These are phyloP conservation scores for Xestobium rufovillosum DNA, from an alignment of 2,888 invertebrate species.

Conservation along the genomic window DNA sequence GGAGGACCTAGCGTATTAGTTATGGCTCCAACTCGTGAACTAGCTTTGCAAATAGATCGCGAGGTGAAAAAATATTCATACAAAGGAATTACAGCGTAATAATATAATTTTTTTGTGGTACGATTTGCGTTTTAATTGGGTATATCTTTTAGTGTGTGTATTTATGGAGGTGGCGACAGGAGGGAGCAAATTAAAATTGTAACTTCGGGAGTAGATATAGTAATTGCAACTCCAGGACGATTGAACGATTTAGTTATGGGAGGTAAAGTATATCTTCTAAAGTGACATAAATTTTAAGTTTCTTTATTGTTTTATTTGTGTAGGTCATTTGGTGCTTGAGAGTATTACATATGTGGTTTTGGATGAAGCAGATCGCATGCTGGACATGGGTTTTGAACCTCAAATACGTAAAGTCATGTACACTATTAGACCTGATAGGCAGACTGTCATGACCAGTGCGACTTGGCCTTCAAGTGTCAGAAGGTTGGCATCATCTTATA, in stretches of 20 bases:
- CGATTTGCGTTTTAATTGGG: slow-evolving; percentile 5
- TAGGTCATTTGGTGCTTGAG: slow-evolving; percentile 61
- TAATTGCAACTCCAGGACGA: slow-evolving; percentile 92
- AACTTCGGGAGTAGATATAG: slow-evolving; percentile 79
- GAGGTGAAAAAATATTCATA: slow-evolving; percentile 88
- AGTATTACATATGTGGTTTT: slow-evolving; percentile 82
- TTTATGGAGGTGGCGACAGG: slow-evolving; percentile 87
- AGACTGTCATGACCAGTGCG: slow-evolving; percentile 95
- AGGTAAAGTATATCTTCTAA: no score
- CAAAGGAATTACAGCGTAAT: slow-evolving; percentile 74
- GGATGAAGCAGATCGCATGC: slow-evolving; percentile 88
- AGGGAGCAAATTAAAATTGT: slow-evolving; percentile 69
- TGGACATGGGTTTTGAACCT: slow-evolving; percentile 82
- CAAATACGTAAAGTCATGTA: slow-evolving; percentile 78
- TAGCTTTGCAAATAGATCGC: slow-evolving; percentile 87
- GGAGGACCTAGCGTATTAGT: slow-evolving; percentile 80
- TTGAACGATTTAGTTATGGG: slow-evolving; percentile 81
- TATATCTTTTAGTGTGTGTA: slow-evolving; percentile 57
- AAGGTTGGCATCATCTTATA: slow-evolving; percentile 76
- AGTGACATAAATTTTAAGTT: slow-evolving; percentile 21
- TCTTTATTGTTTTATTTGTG: no score
- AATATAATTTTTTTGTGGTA: slow-evolving; percentile 16
- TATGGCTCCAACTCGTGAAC: slow-evolving; percentile 87
- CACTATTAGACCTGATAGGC: slow-evolving; percentile 78
- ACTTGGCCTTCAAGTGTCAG: slow-evolving; percentile 91